Conservation (phyloP, 1,140 invertebrate genomes). For the Octopus bimaculoides region DNA sequence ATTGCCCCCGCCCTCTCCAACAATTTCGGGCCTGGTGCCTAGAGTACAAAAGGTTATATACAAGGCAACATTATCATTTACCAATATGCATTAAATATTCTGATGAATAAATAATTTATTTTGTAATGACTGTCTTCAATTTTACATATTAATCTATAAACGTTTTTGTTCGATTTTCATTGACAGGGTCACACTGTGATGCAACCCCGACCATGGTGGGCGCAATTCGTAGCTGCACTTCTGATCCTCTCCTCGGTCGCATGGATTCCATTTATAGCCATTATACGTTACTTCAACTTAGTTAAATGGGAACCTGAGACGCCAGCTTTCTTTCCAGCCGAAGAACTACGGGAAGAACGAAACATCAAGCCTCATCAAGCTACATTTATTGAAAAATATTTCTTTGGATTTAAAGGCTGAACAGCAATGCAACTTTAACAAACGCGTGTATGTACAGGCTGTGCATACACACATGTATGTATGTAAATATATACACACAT, state of each 20-base stretch:
- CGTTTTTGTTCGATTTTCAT: neutral
- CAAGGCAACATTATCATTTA: too few relatives aligned
- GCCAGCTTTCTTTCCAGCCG: slow-evolving; percentile 34
- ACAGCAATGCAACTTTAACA: neutral
- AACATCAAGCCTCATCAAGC: slow-evolving; percentile 29
- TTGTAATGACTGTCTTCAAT: too few relatives aligned
- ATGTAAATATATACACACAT: neutral
- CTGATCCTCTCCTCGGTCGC: slow-evolving; percentile 79
- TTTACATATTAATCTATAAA: too few relatives aligned
- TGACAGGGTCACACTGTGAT: slow-evolving; percentile 69
- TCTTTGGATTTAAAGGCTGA: slow-evolving; percentile 15
- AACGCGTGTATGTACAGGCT: neutral
- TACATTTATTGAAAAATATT: slow-evolving; percentile 26
- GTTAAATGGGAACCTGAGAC: slow-evolving; percentile 27
- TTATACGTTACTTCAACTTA: slow-evolving; percentile 26
- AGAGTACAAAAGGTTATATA: too few relatives aligned
- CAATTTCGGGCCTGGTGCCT: too few relatives aligned
- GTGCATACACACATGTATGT: neutral
- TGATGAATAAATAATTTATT: too few relatives aligned
- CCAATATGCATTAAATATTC: too few relatives aligned
- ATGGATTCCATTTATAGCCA: slow-evolving; percentile 75
- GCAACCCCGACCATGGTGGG: slow-evolving; percentile 79
- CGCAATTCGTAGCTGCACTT: slow-evolving; percentile 71
- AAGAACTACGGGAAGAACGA: slow-evolving; percentile 34
- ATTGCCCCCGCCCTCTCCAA: too few relatives aligned